Base-by-base conservation (phyloP, 1,140 invertebrate species). In the Pemphigus obesinymphae region DNA sequence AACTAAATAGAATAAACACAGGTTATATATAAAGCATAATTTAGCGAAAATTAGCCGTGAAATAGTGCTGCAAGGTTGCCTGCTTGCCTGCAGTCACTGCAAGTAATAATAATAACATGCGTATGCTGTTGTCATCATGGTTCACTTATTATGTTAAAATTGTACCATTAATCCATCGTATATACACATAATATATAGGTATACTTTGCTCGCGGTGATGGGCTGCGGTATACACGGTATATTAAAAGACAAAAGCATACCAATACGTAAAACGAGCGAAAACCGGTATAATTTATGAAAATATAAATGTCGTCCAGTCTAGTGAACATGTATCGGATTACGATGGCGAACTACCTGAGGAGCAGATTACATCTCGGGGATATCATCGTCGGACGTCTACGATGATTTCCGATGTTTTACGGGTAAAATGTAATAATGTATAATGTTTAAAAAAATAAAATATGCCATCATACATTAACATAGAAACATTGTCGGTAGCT, bases 221-320 rank as follows among this genome's bases (percentile, higher is more conserved):
- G 34, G 13, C 45, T n/a, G 37, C 1, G n/a, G 15, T 45, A 20
- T 43, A 26, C 8, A 73, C 26, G 26, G 29, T 37, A 23, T 29
- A 48, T 34, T n/a, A n/a, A 26, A 45, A 72, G 0, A 48, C 26
- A 72, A 72, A 72, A 72, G 40, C 40, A 72, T 3, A 26, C 66
- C 17, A 17, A 11, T 17, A n/a, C 23, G 29, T 31, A 31, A n/a
- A 7, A 72, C 4, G 17, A 50, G 45, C 10, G 5, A 73, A 73
- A 73, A 73, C 70, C 70, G 45, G 70, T 73, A 73, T 50, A 73
- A 73, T 50, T 50, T 50, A 73, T 73, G 70, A 50, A 73, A 73
- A 73, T 29, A 73, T 73, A 73, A 73, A 50, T 50, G 70, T 73
- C 70, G 70, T 73, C 29, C 70, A 73, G 70, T 73, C 70, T 50